phyloP scores from a whole-genome alignment of 1,140 invertebrate genomes.

The Melipona quadrifasciata region DNA sequence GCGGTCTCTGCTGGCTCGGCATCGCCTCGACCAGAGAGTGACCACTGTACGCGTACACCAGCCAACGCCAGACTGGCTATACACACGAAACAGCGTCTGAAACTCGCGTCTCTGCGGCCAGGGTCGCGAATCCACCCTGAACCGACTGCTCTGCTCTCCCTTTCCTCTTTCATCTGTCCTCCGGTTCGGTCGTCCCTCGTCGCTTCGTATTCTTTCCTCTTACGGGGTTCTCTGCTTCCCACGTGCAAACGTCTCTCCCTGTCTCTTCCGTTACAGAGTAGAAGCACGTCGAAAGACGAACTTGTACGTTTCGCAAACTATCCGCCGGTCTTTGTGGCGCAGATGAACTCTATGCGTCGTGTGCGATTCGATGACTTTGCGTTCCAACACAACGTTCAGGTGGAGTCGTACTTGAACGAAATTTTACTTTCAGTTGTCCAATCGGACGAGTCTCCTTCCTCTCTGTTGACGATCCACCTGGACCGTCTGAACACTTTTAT shows the following conservation, averaged over 20 bases:
- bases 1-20: constrained; percentile 76
- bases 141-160: not conserved
- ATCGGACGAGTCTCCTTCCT: not conserved
- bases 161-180: constrained; percentile 43
- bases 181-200: constrained; percentile 20
- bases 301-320: not conserved
- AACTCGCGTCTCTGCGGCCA: constrained; percentile 57
- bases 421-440: not conserved
- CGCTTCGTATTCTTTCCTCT: constrained; percentile 7
- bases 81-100: constrained; percentile 36
- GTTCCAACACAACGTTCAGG: not conserved
- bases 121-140: constrained; percentile 50
- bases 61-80: constrained; percentile 38
- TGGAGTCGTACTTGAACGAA: not conserved
- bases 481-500: not conserved
- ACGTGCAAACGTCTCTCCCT: not conserved
- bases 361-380: not conserved
- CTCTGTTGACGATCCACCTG: not conserved
- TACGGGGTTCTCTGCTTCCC: not conserved
- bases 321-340: not conserved
- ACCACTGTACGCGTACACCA: constrained; percentile 71
- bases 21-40: constrained; percentile 78
- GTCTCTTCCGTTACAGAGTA: too few relatives aligned
- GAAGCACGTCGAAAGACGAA: too few relatives aligned
- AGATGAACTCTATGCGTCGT: not conserved